Evolutionary conservation across 2,113 vertebrate species (phyloP), one percentile per base, ranked within the genome.

Genomic region (Mola mola): DNA sequence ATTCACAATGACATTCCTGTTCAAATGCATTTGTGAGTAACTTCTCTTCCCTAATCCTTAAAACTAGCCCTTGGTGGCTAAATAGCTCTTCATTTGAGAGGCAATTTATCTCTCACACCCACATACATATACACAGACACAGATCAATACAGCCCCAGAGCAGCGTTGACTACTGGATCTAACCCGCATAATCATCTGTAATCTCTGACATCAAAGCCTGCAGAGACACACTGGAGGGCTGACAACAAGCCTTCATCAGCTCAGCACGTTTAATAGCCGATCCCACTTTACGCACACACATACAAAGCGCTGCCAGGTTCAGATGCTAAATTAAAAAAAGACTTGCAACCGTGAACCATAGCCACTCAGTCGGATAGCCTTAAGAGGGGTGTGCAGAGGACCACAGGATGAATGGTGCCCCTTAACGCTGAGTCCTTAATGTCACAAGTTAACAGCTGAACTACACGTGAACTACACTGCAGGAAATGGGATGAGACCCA

Each of bases 191-290:
- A 84, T 87, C 72, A 87, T 78, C 53, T 79, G 83, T 86, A 87
- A 88, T 88, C 86, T 87, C 84, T 40, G 46, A 75, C 76, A 88
- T 82, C 72, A 87, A 83, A 85, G 85, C 84, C 78, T 78, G 69
- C 71, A 65, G 70, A 42, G 59, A 75, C 72, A 72, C 67, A 72
- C 15, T 74, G 66, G 72, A 73, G 31, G 37, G 33, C 40, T 71
- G 66, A 84, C 63, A 76, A 72, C 68, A 81, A 81, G 68, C 64
- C 70, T 53, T 79, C 65, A 78, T 73, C 60, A 73, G 63, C 75
- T 72, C 71, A 63, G 17, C 33, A 44, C n/a, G 0, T 80, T 78
- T 79, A 70, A 84, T 52, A 72, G 58, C 63, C 59, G 48, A 43
- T 38, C 24, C 42, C 29, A 59, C 58, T 58, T 69, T 15, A 6